Conservation (phyloP, 92 coral and sea anemone genomes). For the Anthopleura xanthogrammica region DNA sequence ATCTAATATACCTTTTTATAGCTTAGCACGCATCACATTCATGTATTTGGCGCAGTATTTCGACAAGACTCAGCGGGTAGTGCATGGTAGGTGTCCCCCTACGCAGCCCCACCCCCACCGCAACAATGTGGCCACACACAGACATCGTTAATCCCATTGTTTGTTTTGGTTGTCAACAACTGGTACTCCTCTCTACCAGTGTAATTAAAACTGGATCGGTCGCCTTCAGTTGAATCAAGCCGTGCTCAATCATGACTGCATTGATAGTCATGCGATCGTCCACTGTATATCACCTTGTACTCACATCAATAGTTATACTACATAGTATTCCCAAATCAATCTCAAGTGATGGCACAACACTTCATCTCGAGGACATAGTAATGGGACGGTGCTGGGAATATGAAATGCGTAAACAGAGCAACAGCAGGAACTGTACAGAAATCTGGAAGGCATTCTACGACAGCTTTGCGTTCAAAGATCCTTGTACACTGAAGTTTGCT, state of each 20-base stretch:
- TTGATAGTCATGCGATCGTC: background rate
- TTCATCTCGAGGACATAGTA: slow-evolving; percentile 51
- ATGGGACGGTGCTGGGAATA: slow-evolving; percentile 54
- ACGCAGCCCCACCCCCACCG: no score
- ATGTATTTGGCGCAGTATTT: no score
- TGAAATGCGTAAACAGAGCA: background rate
- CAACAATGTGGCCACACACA: background rate
- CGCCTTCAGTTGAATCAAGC: background rate
- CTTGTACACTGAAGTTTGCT: slow-evolving; percentile 42
- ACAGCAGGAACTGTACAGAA: slow-evolving; percentile 36
- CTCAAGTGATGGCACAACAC: slow-evolving; percentile 40
- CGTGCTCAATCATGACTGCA: background rate
- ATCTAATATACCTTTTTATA: no score
- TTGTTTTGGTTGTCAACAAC: background rate
- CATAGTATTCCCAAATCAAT: background rate
- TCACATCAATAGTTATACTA: background rate
- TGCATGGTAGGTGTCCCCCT: no score
- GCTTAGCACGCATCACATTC: no score
- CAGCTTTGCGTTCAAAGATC: slow-evolving; percentile 62
- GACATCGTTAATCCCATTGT: background rate
- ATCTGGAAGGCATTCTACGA: slow-evolving; percentile 48
- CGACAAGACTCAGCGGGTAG: no score
- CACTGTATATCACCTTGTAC: background rate
- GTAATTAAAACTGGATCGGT: background rate
- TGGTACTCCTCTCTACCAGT: background rate